Conservation (phyloP, 2,888 invertebrate genomes). For the Drosophila cyrtoloma region DNA sequence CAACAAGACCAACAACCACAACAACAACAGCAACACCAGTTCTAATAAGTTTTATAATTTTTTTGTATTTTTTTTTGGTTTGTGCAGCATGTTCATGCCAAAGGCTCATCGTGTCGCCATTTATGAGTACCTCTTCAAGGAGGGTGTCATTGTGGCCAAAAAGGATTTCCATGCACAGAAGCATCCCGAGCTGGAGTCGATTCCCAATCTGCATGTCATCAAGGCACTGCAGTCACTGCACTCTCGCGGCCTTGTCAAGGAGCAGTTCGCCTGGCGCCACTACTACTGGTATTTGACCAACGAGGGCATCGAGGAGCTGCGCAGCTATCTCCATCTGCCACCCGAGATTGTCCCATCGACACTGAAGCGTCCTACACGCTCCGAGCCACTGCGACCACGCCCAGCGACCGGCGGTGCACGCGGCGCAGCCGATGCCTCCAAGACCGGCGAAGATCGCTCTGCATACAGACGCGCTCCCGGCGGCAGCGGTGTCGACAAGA, state of each 20-base stretch:
- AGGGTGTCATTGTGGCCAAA: constrained; percentile 99
- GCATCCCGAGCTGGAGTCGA: constrained; percentile 97
- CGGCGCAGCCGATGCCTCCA: constrained; percentile 88
- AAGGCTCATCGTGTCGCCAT: constrained; percentile 98
- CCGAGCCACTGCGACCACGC: constrained; percentile 93
- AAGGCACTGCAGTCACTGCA: constrained; percentile 98
- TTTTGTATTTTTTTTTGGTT: constrained; percentile 53
- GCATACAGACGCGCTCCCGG: constrained; percentile 93
- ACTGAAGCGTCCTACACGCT: constrained; percentile 94
- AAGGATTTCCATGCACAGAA: constrained; percentile 99
- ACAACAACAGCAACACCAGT: constrained; percentile 34
- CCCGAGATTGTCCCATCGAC: constrained; percentile 99
- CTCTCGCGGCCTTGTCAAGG: constrained; percentile 98
- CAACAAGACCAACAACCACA: constrained; percentile 42
- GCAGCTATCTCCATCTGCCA: constrained; percentile 97
- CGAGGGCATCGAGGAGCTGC: constrained; percentile 98
- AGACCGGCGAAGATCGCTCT: constrained; percentile 93
- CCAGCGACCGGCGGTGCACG: constrained; percentile 89
- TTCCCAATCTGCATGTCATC: constrained; percentile 99
- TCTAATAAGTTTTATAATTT: constrained; percentile 41
- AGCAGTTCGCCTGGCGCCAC: constrained; percentile 99
- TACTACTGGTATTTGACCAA: constrained; percentile 99
- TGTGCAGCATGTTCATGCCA: constrained; percentile 99
- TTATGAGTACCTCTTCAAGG: constrained; percentile 99
- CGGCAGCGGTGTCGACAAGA: constrained; percentile 93